Evolutionary conservation across 2,797 vertebrate genomes (phyloP), one percentile per base, ranked within the genome.

Genomic region (Spinus olivaceus): DNA sequence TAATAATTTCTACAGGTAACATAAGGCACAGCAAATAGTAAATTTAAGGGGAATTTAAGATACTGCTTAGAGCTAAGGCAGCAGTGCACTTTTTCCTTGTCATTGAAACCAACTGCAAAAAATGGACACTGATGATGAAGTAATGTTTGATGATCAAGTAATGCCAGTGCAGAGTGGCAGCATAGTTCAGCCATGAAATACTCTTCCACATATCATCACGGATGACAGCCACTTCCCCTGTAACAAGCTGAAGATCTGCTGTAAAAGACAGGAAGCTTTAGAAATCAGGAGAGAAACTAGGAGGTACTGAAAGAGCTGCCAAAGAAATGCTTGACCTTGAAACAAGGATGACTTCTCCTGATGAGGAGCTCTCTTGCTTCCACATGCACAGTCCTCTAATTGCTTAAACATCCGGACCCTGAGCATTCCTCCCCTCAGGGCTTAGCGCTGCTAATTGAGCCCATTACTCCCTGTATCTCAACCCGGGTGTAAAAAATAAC

Each of bases 201-300:
- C 8, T 59, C 39, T 63, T 61, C 23, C 20, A 47, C 32, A 10
- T 41, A 16, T 32, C 22, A 56, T 35, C 51, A 67, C 0, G 0
- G 32, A 41, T 10, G 33, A 79, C 4, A 39, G 42, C 18, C 50
- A 28, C 37, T 69, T 50, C 41, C 30, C 35, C 59, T 74, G 44
- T 49, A 86, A 71, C 12, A 70, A 86, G 28, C 22, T 56, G 35
- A 66, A 42, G 44, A 20, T 19, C 12, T 4, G 0, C 42, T 67
- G 25, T 49, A 33, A 64, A 33, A 81, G 25, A 47, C 19, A 56
- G n/a, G 71, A 67, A 57, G 25, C 60, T 61, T 79, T 32, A 69
- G 37, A 85, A 90, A 76, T 39, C 54, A n/a, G 51, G 32, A 37
- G 10, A 79, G 33, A 76, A 91, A 35, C 17, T 4, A 67, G 9